Conservation (phyloP, 2,888 invertebrate species). For the Luffia ferchaultella region DNA sequence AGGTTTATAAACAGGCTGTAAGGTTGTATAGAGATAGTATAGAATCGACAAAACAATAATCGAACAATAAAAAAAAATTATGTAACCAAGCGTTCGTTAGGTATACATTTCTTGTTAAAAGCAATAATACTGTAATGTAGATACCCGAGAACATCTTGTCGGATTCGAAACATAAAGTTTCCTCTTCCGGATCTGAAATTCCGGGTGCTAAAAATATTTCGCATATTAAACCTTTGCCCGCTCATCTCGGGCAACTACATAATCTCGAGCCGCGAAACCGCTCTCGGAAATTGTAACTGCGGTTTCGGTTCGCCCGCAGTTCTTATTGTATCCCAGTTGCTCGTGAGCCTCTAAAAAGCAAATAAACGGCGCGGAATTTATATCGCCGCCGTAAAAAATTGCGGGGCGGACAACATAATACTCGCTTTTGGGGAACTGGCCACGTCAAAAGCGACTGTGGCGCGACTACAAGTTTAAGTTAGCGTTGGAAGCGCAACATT, state of each 20-base stretch:
- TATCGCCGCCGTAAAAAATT: constrained; percentile 5
- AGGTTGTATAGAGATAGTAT: too few species aligned
- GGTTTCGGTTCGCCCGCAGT: constrained; percentile 6
- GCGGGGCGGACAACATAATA: constrained; percentile 2
- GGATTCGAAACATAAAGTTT: not conserved
- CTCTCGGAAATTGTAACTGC: constrained; percentile 13
- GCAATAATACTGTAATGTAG: too few species aligned
- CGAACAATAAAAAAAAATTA: too few species aligned
- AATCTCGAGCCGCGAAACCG: constrained; percentile 12
- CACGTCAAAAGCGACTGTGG: too few species aligned
- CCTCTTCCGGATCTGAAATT: not conserved
- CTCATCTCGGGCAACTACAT: constrained; percentile 4
- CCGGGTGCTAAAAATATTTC: not conserved
- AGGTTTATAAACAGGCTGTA: too few species aligned
- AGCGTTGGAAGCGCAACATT: too few species aligned
- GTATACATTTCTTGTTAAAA: too few species aligned
- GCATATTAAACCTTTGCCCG: not conserved
- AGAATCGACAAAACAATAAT: too few species aligned
- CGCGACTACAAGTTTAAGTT: too few species aligned
- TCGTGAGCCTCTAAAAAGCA: constrained; percentile 6
- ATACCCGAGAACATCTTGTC: too few species aligned
- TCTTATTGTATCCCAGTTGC: constrained; percentile 2
- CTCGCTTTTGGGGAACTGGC: too few species aligned
- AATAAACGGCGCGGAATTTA: constrained; percentile 10
- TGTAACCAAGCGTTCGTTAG: too few species aligned